phyloP scores from a whole-genome alignment of 1,140 invertebrate genomes.

The Centruroides sculpturatus region DNA sequence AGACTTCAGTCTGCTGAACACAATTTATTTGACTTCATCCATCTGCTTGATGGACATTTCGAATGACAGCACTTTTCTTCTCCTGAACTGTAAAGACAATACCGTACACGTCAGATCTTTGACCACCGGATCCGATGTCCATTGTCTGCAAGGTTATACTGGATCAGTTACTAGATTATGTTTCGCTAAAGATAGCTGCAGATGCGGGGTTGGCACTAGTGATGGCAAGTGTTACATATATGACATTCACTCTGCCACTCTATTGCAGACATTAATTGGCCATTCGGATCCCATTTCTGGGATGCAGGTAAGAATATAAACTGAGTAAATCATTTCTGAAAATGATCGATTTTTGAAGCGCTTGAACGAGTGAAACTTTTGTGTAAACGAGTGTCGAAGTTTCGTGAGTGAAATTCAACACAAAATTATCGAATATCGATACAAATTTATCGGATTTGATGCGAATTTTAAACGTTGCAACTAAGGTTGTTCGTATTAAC shows the following conservation, averaged over 20 bases:
- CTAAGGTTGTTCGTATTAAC: too few species aligned
- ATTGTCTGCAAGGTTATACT: constrained; percentile 39
- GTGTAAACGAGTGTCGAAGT: too few species aligned
- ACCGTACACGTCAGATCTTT: constrained; percentile 60
- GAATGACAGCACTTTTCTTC: constrained; percentile 61
- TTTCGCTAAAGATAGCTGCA: constrained; percentile 57
- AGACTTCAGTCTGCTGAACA: constrained; percentile 56
- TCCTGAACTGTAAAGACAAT: constrained; percentile 61
- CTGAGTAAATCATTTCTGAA: too few species aligned
- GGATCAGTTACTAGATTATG: constrained; percentile 47
- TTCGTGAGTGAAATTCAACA: too few species aligned
- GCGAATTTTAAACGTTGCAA: too few species aligned
- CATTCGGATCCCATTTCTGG: constrained; percentile 36
- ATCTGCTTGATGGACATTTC: constrained; percentile 61
- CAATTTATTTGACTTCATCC: constrained; percentile 44
- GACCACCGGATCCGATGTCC: constrained; percentile 67
- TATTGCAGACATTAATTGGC: constrained; percentile 46
- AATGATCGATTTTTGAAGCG: too few species aligned
- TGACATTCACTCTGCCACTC: constrained; percentile 56
- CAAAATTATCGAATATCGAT: too few species aligned
- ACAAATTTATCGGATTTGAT: too few species aligned
- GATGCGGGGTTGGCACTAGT: constrained; percentile 53
- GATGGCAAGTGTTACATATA: constrained; percentile 55
- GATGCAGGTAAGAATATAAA: constrained; percentile 1
- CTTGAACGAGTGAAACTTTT: too few species aligned